A percentile compares a stretch with the other conserved stretches of the same genome.
phyloP scores from a whole-genome alignment of 2,113 vertebrate genomes.

The Ageneiosus marmoratus region DNA sequence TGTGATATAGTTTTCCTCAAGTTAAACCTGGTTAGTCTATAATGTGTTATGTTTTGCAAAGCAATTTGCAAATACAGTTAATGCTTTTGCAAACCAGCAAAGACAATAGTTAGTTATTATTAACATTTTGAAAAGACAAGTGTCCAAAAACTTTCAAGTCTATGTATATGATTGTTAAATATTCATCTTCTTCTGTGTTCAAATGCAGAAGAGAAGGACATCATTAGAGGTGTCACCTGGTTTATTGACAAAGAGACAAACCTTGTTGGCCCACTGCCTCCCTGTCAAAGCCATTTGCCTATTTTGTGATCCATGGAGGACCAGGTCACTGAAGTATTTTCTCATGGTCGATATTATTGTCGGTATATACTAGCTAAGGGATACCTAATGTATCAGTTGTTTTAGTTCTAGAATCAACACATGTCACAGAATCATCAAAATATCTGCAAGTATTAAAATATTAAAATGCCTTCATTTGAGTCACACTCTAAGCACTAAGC shows the following conservation, averaged over 20 bases:
- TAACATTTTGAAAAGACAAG: background rate
- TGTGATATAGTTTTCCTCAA: background rate
- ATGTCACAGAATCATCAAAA: background rate
- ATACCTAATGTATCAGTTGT: background rate
- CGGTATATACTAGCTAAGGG: slow-evolving; percentile 8
- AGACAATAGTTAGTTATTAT: background rate
- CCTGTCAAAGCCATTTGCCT: slow-evolving; percentile 65
- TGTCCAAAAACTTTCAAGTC: background rate
- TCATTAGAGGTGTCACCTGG: slow-evolving; percentile 54
- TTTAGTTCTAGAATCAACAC: background rate
- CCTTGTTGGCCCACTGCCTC: slow-evolving; percentile 55
- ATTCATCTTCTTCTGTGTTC: background rate
- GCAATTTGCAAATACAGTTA: no score
- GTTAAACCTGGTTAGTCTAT: background rate
- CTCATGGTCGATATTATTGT: slow-evolving; percentile 56
- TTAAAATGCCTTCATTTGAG: background rate
- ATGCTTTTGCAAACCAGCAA: background rate
- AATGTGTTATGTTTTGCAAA: background rate
- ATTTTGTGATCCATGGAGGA: slow-evolving; percentile 70
- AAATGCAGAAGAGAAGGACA: slow-evolving; percentile 40
- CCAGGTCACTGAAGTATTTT: slow-evolving; percentile 68
- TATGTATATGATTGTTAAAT: no score
- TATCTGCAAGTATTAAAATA: background rate
- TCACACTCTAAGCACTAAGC: background rate
- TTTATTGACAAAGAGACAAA: slow-evolving; percentile 58